These are phyloP conservation scores for Gandaritis pyraliata DNA, from an alignment of 2,888 invertebrate species.

Conservation along the genomic window DNA sequence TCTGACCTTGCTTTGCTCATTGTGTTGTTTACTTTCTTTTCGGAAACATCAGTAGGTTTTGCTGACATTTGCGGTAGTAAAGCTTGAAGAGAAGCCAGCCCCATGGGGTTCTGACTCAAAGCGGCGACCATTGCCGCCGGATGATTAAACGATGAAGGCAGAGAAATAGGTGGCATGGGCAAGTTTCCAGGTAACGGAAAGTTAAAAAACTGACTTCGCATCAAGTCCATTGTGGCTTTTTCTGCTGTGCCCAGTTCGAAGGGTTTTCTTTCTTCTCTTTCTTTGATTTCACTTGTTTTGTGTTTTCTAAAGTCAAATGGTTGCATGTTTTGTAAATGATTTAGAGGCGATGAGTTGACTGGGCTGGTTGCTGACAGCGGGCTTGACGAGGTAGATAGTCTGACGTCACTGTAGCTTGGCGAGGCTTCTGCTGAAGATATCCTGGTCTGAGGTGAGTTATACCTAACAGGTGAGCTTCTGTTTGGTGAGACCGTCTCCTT, in stretches of 20 bases:
- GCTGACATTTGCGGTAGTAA: conserved; percentile 86
- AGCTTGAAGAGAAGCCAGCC: conserved; percentile 86
- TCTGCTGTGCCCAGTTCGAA: conserved; percentile 68
- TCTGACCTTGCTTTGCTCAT: conserved; percentile 62
- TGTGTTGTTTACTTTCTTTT: conserved; percentile 69
- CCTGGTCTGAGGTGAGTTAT: conserved; percentile 62
- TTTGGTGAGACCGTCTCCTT: conserved; percentile 68
- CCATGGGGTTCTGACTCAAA: conserved; percentile 84
- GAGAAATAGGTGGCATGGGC: conserved; percentile 84
- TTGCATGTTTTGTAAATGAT: conserved; percentile 97
- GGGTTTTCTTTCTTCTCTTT: conserved; percentile 77
- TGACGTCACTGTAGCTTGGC: conserved; percentile 66
- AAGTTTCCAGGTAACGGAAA: conserved; percentile 84
- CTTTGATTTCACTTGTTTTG: conserved; percentile 62
- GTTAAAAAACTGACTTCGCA: conserved; percentile 87
- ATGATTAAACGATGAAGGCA: conserved; percentile 83
- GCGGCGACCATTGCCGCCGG: conserved; percentile 88
- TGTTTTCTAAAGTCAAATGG: conserved; percentile 95
- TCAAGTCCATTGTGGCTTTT: conserved; percentile 84
- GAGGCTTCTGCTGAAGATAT: conserved; percentile 72
- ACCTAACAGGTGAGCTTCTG: conserved; percentile 62
- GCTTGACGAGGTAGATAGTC: conserved; percentile 78
- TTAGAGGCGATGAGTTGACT: conserved; percentile 90
- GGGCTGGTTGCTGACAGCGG: conserved; percentile 84
- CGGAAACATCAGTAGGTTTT: conserved; percentile 69